Evolutionary conservation across 1,140 invertebrate species (phyloP).

Genomic region (Nymphalis io): DNA sequence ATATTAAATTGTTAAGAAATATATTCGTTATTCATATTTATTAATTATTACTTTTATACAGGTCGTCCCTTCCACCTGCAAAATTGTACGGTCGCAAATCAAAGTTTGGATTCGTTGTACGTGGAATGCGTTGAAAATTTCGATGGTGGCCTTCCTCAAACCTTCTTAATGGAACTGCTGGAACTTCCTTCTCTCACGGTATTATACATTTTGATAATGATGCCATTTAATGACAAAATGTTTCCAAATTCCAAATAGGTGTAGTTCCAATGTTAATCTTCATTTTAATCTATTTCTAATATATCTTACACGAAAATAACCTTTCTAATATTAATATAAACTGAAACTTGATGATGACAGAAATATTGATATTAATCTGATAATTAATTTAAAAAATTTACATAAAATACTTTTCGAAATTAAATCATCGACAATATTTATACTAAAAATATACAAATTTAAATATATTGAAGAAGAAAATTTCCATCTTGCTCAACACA

Average conservation of each 20-base stretch:
- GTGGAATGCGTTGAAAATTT: slow-evolving; percentile 91
- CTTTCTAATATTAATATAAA: too few species aligned
- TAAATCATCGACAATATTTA: background rate
- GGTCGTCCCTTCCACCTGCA: slow-evolving; percentile 92
- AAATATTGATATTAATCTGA: too few species aligned
- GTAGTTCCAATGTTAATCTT: too few species aligned
- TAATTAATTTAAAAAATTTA: too few species aligned
- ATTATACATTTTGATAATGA: slow-evolving; percentile 24
- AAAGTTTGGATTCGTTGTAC: slow-evolving; percentile 89
- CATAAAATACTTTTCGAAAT: too few species aligned
- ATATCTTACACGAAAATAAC: too few species aligned
- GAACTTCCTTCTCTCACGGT: slow-evolving; percentile 82
- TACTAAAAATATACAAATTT: background rate
- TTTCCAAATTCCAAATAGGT: too few species aligned
- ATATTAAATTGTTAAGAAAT: background rate
- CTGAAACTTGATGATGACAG: too few species aligned
- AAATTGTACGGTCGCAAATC: slow-evolving; percentile 94
- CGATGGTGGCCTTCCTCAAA: slow-evolving; percentile 90
- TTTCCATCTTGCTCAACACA: slow-evolving; percentile 29
- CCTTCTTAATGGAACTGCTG: slow-evolving; percentile 89
- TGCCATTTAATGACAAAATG: too few species aligned
- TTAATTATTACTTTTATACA: slow-evolving; percentile 58
- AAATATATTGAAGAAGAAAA: background rate
- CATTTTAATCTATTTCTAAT: too few species aligned
- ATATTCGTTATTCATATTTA: slow-evolving; percentile 4